A percentile compares a stretch with the other conserved stretches of the same genome.
phyloP scores from a whole-genome alignment of 2,113 vertebrate genomes.

The Larimichthys polyactis region DNA sequence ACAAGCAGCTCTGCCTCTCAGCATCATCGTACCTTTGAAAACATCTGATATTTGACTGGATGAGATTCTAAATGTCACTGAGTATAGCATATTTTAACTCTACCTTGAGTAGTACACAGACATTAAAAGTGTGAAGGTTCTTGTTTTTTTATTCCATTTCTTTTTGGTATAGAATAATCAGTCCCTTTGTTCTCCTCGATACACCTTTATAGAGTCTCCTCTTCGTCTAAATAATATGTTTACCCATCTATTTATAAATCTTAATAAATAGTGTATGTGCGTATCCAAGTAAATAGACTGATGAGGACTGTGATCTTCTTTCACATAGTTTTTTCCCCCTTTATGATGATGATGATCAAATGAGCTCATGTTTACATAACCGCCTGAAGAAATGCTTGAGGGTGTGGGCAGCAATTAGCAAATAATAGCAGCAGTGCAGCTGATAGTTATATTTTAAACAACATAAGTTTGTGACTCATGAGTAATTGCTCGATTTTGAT shows the following conservation, averaged over 20 bases:
- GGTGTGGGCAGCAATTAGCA: slow-evolving; percentile 32
- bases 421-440: slow-evolving; percentile 31
- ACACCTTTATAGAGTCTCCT: neutral
- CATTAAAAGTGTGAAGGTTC: neutral
- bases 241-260: neutral
- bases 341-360: slow-evolving; percentile 21
- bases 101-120: neutral
- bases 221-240: slow-evolving; percentile 1
- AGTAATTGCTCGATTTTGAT: slow-evolving; percentile 12
- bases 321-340: neutral
- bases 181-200: neutral
- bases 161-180: neutral
- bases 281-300: neutral
- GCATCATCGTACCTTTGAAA: slow-evolving; percentile 14
- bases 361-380: slow-evolving; percentile 28
- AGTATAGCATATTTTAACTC: neutral
- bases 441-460: slow-evolving; percentile 27
- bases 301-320: neutral
- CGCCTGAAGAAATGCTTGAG: slow-evolving; percentile 26
- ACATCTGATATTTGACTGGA: slow-evolving; percentile 14
- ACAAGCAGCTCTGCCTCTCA: slow-evolving; percentile 16
- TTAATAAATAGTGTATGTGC: neutral
- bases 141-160: neutral
- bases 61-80: neutral
- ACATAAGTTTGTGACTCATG: slow-evolving; percentile 15